A percentile compares a stretch with the other conserved stretches of the same genome.
Evolutionary conservation across 2,113 vertebrate genomes (phyloP).

Genomic region (Myotis davidii): DNA sequence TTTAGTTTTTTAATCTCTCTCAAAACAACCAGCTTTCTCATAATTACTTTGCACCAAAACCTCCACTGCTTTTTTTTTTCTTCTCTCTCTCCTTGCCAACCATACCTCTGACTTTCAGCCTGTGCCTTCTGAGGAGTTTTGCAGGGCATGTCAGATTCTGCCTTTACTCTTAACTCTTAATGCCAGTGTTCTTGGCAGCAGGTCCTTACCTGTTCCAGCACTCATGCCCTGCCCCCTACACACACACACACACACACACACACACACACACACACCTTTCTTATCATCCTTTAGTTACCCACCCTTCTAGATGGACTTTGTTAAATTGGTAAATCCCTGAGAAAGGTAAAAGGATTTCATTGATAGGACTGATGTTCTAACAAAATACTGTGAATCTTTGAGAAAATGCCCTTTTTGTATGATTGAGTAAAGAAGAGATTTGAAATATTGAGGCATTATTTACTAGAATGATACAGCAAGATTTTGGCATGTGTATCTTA

Average conservation of each 20-base stretch:
- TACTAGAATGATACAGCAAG: neutral
- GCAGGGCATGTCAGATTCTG: neutral
- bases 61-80: too few relatives aligned
- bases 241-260: neutral
- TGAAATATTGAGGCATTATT: neutral
- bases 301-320: neutral
- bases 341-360: neutral
- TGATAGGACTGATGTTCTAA: neutral
- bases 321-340: neutral
- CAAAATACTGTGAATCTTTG: neutral
- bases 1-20: neutral
- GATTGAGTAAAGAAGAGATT: neutral
- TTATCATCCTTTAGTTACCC: neutral
- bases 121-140: neutral
- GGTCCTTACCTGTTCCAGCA: too few relatives aligned
- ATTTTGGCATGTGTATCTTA: neutral
- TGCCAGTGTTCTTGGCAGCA: neutral
- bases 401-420: neutral
- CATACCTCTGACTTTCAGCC: neutral
- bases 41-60: neutral
- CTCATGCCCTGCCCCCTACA: too few relatives aligned
- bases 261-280: neutral
- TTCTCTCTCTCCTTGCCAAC: neutral
- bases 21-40: neutral
- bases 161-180: neutral